Base-by-base conservation (phyloP, 2,113 vertebrate species). In the Ciconia maguari region DNA sequence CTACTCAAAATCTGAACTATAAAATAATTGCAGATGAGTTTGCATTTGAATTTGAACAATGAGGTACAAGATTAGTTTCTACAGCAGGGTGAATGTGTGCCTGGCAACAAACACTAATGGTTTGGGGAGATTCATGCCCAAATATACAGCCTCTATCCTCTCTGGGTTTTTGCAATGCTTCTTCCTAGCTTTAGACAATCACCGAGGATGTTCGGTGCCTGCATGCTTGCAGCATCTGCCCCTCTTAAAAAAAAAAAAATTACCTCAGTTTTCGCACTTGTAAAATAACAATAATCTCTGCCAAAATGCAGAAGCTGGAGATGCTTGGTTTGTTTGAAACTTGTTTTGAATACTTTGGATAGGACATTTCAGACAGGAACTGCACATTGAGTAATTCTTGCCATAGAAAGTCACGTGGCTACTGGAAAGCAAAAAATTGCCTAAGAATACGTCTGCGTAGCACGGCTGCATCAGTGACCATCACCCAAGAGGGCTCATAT, bases 301-400 rank as follows among this genome's bases (percentile, higher is more conserved):
- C 90, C 60, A 52, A 27, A 62, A 70, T 62, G 83, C 76, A 89
- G 52, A 71, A 75, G 34, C 60, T 89, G 3, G 64, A 78, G 69
- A 57, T 66, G 57, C 3, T 7, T 13, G 17, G 27, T 84, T 81
- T 87, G 46, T 46, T 66, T 84, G 87, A 78, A 78, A 34, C 83
- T 74, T 94, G 77, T 89, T 96, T 86, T 96, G 94, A 92, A 89
- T 89, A 16, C 60, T 90, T 89, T 3, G 34, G 76, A 71, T 26
- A 18, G 90, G 83, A 69, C 58, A 48, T 83, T 90, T 77, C 92
- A 92, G 94, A 71, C 88, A 93, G 94, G 92, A 96, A 92, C 94
- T 90, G 77, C 90, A 76, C 30, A 65, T 90, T 94, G 87, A 96
- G 94, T 89, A 94, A 93, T 83, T 89, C 89, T 75, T 89, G 86